Evolutionary conservation across 2,888 invertebrate genomes (phyloP), one percentile per base, ranked within the genome.

Genomic region (Caenorhabditis parvicauda): DNA sequence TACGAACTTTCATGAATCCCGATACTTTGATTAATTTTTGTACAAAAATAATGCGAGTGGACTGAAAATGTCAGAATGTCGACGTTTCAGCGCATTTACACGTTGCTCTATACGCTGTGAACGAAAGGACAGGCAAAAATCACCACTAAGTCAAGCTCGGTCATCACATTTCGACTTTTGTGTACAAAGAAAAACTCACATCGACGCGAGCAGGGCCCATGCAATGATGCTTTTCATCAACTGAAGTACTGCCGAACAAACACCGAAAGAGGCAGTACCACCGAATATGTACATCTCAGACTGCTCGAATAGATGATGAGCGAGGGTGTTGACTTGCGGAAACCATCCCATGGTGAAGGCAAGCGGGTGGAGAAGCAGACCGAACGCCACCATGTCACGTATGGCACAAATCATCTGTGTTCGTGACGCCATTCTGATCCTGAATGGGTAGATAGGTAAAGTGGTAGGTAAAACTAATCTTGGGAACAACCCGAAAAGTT

Each of bases 281-380:
- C 86, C 86, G 75, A 86, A 85, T 19, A 85, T 64, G 75, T 86
- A 85, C 75, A 86, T 85, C 70, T 86, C 86, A 38, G 86, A 77
- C 79, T 98, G 98, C 82, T 98, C 98, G 71, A 95, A 85, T n/a
- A 92, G 84, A 83, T 95, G 96, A 89, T 94, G 91, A 7, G 89
- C 83, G 82, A 96, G 94, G 0, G 98, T 98, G 81, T 94, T 95
- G 52, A 95, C 89, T 80, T 87, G 98, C 3, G 98, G 98, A 79
- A 98, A 90, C 43, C 98, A 85, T 1, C 98, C 98, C 64, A 96
- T 84, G 43, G 92, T 94, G 83, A 96, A 96, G 27, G 93, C 87
- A 45, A 96, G 80, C 0, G 98, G 98, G 82, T 96, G 92, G 82
- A 90, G 89, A 42, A 98, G 84, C 41, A 98, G 84, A 76, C 93